Evolutionary conservation across 2,888 invertebrate species (phyloP), one percentile per base, ranked within the genome.

Genomic region (Venusia cambrica): DNA sequence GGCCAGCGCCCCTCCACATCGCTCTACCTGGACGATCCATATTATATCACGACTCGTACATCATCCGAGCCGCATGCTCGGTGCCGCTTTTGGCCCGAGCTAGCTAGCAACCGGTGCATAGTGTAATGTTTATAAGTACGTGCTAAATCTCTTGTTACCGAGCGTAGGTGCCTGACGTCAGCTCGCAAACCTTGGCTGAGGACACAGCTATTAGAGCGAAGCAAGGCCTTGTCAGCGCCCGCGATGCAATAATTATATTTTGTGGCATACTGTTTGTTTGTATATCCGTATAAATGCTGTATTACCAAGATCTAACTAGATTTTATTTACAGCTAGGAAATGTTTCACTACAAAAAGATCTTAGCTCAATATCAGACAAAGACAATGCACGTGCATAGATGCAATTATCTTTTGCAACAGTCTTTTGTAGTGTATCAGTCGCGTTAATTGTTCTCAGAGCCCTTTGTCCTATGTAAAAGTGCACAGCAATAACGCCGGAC

Each of bases 161-260:
- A 64, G 72, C 68, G 73, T 71, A 73, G 68, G 62, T 66, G 66
- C 46, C 45, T 80, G 75, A 80, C 80, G 80, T 79, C 79, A 79
- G 54, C 64, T 62, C 57, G 67, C 59, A 77, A 70, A 73, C 84
- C 83, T 84, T 79, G 81, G 62, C 49, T 68, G 70, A 78, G 80
- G 80, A 77, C 79, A 73, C 64, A 66, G 65, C 74, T 80, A 77
- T 78, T 79, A 80, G 73, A 79, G 69, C 76, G 71, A 68, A 59
- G 69, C 77, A 65, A 74, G 78, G 74, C 72, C 76, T 79, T 71
- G 69, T 61, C 55, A 69, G 65, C 65, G 71, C 72, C 75, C 67
- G 64, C 70, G 59, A 68, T 61, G 60, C 61, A 59, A 65, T 62
- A 59, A 39, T 24, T 18, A 11, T 38, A 13, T 45, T 38, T 43